Evolutionary conservation across 2,888 invertebrate genomes (phyloP), one percentile per base, ranked within the genome.

Genomic region (Eristalis pertinax): DNA sequence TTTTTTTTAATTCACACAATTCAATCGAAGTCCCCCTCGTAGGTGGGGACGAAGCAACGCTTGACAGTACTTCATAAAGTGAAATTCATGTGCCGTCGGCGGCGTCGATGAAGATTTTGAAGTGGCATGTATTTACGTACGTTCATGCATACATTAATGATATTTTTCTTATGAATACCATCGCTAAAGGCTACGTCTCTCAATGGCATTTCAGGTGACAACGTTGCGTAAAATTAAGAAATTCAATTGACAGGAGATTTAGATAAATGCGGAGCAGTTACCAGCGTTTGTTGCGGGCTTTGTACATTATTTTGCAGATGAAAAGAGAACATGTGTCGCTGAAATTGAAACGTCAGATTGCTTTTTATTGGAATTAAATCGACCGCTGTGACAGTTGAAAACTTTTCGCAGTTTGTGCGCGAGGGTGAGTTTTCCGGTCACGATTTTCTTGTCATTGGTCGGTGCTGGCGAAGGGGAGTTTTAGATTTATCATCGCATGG

Each of bases 201-300:
- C 19, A 19, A 2, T 19, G 58, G 58, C 50, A 69, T 69, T 77
- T 58, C 70, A 58, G 64, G 70, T 78, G 64, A 58, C 63, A 78
- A 41, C 58, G 78, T 64, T 41, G 58, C 65, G 56, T 65, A 72
- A 64, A 72, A 77, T 70, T 63, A 77, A 65, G 65, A 72, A 78
- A 78, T 78, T 72, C 70, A 72, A 72, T 65, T 78, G 63, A 64
- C 77, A 70, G 56, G 35, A n/a, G 43, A 76, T 62, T 68, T 60
- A 26, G 50, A 78, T 29, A 26, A 43, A 69, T 63, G 35, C 15
- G 15, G 62, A 60, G 29, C 43, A 68, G 24, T 43, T 68, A 29
- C 68, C 69, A 26, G 32, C 10, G 74, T 24, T 50, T 74, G 74
- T 65, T 74, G 65, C 24, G 65, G 15, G 35, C 22, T 13, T 50